Evolutionary conservation across 64 coral and sea anemone genomes (phyloP).

Genomic region (Trachythela sp.): DNA sequence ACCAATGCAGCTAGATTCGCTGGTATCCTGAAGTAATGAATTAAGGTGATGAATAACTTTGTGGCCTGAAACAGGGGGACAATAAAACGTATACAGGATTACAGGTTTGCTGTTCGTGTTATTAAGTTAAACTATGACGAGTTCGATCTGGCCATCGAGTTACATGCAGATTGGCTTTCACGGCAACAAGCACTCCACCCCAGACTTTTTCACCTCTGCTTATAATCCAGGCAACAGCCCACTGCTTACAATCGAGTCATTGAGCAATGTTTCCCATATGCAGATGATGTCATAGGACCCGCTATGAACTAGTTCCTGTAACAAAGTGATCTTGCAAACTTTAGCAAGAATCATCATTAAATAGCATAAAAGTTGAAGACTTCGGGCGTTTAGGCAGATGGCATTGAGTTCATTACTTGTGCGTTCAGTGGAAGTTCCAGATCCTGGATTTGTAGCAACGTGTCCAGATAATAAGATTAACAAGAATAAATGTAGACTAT

Average conservation of each 20-base stretch:
- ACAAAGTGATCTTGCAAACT: slow-evolving; percentile 32
- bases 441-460: slow-evolving; percentile 34
- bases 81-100: neutral
- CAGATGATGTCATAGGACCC: slow-evolving; percentile 4
- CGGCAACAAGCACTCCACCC: neutral
- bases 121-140: neutral
- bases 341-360: neutral
- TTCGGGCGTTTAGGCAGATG: slow-evolving; percentile 39
- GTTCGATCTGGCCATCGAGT: neutral
- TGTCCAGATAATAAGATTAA: neutral
- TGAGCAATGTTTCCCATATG: slow-evolving; percentile 27
- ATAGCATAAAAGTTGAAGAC: slow-evolving; percentile 17
- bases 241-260: neutral
- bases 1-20: neutral
- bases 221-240: slow-evolving; percentile 1
- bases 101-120: neutral
- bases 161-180: neutral
- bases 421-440: neutral
- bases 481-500: neutral
- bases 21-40: neutral
- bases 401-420: neutral
- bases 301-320: slow-evolving; percentile 7
- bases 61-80: neutral
- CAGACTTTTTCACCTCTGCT: neutral
- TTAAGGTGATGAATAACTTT: neutral